Conservation (phyloP, 37 sponge, comb jelly and placozoan genomes). For the Petrosia ficiformis region DNA sequence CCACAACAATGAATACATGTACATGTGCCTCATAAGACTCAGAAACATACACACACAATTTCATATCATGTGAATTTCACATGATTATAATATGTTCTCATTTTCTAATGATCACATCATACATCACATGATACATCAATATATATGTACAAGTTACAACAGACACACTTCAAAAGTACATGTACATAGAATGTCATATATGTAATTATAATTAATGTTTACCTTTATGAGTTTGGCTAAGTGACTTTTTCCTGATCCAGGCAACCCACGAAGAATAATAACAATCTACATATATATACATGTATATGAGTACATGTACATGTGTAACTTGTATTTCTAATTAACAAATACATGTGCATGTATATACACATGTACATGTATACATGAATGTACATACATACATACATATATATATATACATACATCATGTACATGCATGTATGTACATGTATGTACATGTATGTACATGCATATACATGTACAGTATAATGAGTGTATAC, state of each 20-base stretch:
- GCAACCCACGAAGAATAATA: slow-evolving; percentile 82
- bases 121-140: neutral
- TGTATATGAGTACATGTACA: neutral
- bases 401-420: neutral
- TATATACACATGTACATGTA: neutral
- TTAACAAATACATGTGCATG: neutral
- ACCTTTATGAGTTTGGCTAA: slow-evolving; percentile 81
- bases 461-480: neutral
- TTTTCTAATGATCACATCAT: slow-evolving; percentile 48
- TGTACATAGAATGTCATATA: neutral
- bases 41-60: neutral
- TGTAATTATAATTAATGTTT: neutral
- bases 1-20: no score
- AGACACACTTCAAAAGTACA: neutral
- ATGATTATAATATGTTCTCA: slow-evolving; percentile 41
- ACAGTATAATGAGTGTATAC: neutral
- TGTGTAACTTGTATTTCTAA: neutral
- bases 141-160: neutral
- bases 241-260: slow-evolving; percentile 86
- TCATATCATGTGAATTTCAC: neutral
- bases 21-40: neutral
- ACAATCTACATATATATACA: slow-evolving; percentile 60
- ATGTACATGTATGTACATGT: neutral
- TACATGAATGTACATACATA: neutral
- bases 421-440: neutral